phyloP scores from a whole-genome alignment of 2,888 invertebrate species.

The Ochropacha duplaris region DNA sequence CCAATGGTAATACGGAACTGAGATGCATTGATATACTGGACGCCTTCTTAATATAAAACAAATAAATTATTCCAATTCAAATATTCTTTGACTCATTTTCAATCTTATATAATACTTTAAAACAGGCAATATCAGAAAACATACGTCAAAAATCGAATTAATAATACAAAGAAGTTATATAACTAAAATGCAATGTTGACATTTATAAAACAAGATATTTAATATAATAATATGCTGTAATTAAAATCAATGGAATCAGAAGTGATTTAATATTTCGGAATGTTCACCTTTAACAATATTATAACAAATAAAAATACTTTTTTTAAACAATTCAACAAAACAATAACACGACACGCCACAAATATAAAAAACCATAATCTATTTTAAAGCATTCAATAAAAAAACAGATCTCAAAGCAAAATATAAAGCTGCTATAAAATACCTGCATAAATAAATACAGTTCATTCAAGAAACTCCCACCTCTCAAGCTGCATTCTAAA shows the following conservation, averaged over 20 bases:
- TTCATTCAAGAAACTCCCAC: not conserved
- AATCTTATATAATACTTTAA: not conserved
- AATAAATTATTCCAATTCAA: not conserved
- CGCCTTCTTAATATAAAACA: not conserved
- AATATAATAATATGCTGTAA: not conserved
- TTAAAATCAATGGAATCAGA: not conserved
- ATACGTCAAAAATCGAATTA: not conserved
- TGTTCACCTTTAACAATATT: slow-evolving; percentile 1
- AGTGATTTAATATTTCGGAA: slow-evolving; percentile 8
- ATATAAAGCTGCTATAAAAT: too few species aligned
- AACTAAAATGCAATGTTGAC: not conserved
- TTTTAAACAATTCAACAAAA: not conserved
- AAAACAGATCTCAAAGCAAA: not conserved
- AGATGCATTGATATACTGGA: not conserved
- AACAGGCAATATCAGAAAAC: not conserved
- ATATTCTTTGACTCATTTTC: not conserved
- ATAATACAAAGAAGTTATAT: not conserved
- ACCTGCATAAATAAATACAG: too few species aligned
- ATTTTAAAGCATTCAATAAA: not conserved
- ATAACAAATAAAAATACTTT: not conserved
- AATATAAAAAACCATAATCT: not conserved
- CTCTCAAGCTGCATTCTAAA: not conserved
- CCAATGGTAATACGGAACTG: not conserved
- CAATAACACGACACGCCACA: not conserved
- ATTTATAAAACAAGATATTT: not conserved